Evolutionary conservation across 2,797 vertebrate genomes (phyloP).

Genomic region (Trachurus trachurus): DNA sequence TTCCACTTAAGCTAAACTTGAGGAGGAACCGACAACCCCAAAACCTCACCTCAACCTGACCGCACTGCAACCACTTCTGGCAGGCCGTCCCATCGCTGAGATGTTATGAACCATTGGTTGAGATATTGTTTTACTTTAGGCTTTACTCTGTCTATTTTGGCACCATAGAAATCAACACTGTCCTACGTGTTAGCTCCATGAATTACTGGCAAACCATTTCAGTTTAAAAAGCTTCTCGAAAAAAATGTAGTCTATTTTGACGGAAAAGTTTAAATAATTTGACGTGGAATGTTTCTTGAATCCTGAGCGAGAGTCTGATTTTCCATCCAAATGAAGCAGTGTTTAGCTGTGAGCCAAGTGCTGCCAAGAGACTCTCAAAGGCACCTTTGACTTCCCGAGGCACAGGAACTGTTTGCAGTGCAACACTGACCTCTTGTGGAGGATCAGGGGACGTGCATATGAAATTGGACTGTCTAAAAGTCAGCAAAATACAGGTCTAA

Average conservation of each 20-base stretch:
- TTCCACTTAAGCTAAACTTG: conserved; percentile 76
- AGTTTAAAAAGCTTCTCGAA: conserved; percentile 55
- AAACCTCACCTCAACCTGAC: conserved; percentile 75
- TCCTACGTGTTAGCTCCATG: conserved; percentile 56
- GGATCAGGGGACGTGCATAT: conserved; percentile 28
- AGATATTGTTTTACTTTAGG: conserved; percentile 78
- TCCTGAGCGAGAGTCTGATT: conserved; percentile 62
- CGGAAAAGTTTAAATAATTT: conserved; percentile 74
- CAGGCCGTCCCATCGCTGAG: conserved; percentile 47
- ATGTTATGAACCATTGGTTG: conserved; percentile 69
- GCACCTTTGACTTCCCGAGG: conserved; percentile 33
- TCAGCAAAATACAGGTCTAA: background rate
- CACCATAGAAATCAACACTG: conserved; percentile 72
- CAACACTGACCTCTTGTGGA: conserved; percentile 83
- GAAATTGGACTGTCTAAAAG: background rate
- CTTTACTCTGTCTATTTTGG: conserved; percentile 75
- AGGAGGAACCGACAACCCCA: conserved; percentile 75
- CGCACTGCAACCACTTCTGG: conserved; percentile 64
- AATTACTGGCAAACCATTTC: conserved; percentile 61
- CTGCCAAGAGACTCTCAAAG: conserved; percentile 69
- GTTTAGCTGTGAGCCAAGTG: conserved; percentile 62
- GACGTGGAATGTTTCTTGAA: conserved; percentile 70
- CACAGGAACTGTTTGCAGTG: conserved; percentile 8
- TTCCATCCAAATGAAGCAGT: conserved; percentile 67
- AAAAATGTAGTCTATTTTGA: conserved; percentile 62